Conservation (phyloP, 2,797 vertebrate species). For the Linurgus olivaceus region DNA sequence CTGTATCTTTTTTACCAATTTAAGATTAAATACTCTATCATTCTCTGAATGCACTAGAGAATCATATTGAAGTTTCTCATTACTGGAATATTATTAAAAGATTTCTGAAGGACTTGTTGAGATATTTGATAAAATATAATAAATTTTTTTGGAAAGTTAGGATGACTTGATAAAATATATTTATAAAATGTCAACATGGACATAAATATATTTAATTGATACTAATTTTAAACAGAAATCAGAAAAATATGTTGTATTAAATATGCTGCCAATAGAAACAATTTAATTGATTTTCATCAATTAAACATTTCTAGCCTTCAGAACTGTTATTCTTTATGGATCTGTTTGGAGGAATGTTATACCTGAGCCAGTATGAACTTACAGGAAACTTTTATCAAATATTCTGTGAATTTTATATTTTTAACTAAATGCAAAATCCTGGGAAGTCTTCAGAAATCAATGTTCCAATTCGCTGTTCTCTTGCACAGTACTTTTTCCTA, state of each 20-base stretch:
- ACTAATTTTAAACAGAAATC: not conserved
- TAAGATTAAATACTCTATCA: slow-evolving; percentile 26
- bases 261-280: not conserved
- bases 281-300: not conserved
- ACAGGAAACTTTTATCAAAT: not conserved
- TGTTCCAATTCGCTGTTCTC: not conserved
- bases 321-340: not conserved
- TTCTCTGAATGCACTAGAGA: not conserved
- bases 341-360: not conserved
- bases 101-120: slow-evolving; percentile 5
- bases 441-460: not conserved
- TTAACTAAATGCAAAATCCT: not conserved
- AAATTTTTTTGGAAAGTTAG: not conserved
- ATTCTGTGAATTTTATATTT: not conserved
- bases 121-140: slow-evolving; percentile 6
- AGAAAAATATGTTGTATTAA: not conserved
- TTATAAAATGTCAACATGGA: not conserved
- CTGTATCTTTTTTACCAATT: not conserved
- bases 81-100: not conserved
- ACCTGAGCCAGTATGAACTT: not conserved
- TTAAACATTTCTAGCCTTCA: not conserved
- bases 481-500: not conserved
- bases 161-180: not conserved
- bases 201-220: not conserved
- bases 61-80: not conserved